phyloP scores from a whole-genome alignment of 2,797 vertebrate species.

The Balearica regulorum region DNA sequence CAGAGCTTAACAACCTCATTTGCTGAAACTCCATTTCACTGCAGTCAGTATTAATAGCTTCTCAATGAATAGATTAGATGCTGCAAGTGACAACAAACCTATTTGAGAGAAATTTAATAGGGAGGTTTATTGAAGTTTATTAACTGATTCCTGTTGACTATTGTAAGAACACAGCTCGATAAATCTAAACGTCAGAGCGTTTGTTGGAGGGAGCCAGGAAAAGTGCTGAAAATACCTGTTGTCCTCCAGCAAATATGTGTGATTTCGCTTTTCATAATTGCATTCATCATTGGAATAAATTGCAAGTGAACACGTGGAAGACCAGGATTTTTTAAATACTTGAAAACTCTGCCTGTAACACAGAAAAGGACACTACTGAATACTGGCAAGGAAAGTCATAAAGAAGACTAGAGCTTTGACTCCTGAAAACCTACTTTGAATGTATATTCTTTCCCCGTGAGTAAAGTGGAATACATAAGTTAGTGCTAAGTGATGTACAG shows the following conservation, averaged over 20 bases:
- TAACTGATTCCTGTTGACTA: conserved; percentile 73
- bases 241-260: conserved; percentile 41
- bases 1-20: conserved; percentile 58
- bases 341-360: neutral
- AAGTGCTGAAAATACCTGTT: conserved; percentile 34
- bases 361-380: neutral
- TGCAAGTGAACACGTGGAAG: neutral
- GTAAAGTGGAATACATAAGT: neutral
- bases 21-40: conserved; percentile 59
- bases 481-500: neutral
- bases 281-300: conserved; percentile 31
- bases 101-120: conserved; percentile 76
- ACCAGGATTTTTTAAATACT: neutral
- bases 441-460: neutral
- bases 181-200: conserved; percentile 64
- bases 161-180: conserved; percentile 63
- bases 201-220: conserved; percentile 39
- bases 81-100: conserved; percentile 67
- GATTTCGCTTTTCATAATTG: conserved; percentile 37
- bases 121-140: conserved; percentile 76
- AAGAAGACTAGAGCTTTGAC: neutral
- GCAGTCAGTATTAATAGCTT: conserved; percentile 71
- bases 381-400: neutral
- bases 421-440: neutral
- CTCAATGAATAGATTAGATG: conserved; percentile 71